phyloP scores from a whole-genome alignment of 2,113 vertebrate genomes.

The Plectropomus leopardus region DNA sequence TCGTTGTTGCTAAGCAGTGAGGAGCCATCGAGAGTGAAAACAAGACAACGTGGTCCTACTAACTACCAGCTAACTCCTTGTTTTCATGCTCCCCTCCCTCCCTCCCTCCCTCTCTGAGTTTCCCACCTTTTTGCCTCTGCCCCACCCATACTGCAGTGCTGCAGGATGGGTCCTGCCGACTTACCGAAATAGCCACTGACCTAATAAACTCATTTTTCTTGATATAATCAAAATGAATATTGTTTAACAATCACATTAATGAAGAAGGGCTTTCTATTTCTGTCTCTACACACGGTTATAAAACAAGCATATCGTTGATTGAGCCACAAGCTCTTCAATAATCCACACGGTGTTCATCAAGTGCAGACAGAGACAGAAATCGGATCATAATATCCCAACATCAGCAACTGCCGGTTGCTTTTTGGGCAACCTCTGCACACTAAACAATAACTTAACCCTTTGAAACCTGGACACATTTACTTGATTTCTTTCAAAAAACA shows the following conservation, averaged over 20 bases:
- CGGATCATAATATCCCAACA: background rate
- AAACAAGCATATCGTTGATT: background rate
- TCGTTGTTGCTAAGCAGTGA: conserved; percentile 91
- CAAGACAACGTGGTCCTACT: conserved; percentile 80
- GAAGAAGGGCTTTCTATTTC: conserved; percentile 5
- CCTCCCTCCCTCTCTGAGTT: conserved; percentile 23
- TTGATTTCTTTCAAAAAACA: too few relatives aligned
- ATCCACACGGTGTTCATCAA: background rate
- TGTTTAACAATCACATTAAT: conserved; percentile 12
- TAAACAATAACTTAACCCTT: background rate
- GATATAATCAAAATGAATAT: background rate
- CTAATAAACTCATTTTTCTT: conserved; percentile 55
- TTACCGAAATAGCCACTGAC: conserved; percentile 71
- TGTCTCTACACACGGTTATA: background rate
- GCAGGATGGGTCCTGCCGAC: conserved; percentile 75
- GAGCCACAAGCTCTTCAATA: background rate
- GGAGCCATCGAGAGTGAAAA: conserved; percentile 78
- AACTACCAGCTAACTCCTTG: conserved; percentile 45
- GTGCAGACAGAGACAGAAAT: conserved; percentile 1
- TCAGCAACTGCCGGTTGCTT: too few relatives aligned
- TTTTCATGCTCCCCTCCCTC: conserved; percentile 38
- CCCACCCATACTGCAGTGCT: conserved; percentile 84
- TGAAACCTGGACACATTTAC: too few relatives aligned
- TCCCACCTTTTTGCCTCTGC: conserved; percentile 51
- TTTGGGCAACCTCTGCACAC: background rate